Conservation (phyloP, 2,888 invertebrate species). For the Cinara cedri region DNA sequence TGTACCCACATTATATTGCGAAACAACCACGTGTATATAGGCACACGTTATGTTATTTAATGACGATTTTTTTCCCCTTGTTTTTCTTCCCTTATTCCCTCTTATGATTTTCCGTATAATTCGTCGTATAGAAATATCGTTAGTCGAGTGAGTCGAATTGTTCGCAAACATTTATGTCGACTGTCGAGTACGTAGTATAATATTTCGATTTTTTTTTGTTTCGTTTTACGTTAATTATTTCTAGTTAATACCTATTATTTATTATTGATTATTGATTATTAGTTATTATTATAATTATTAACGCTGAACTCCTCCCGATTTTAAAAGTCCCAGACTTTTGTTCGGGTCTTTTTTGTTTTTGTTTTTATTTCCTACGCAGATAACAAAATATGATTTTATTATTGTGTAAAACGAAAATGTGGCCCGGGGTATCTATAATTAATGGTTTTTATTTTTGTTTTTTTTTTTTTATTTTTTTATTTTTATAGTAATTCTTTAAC, state of each 20-base stretch:
- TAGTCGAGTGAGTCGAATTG: too few species aligned
- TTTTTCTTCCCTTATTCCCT: too few species aligned
- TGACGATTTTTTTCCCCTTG: too few species aligned
- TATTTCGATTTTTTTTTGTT: too few species aligned
- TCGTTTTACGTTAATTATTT: too few species aligned
- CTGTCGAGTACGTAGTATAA: too few species aligned
- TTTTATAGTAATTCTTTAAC: slow-evolving; percentile 30
- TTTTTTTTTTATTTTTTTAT: slow-evolving; percentile 6
- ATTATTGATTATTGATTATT: slow-evolving; percentile 5
- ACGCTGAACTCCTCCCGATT: background rate
- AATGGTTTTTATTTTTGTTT: slow-evolving; percentile 17
- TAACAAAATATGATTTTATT: background rate
- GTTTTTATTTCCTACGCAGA: background rate
- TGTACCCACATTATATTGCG: background rate
- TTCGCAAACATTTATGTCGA: too few species aligned
- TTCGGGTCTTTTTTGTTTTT: slow-evolving; percentile 22
- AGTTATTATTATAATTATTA: slow-evolving; percentile 10
- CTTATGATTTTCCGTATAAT: too few species aligned
- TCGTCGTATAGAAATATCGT: too few species aligned
- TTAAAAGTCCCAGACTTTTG: background rate
- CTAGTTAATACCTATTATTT: background rate
- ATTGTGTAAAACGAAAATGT: slow-evolving; percentile 2
- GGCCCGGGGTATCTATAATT: slow-evolving; percentile 49
- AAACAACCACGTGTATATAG: too few species aligned
- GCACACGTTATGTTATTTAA: too few species aligned